A percentile compares a stretch with the other conserved stretches of the same genome.
phyloP scores from a whole-genome alignment of 1,140 invertebrate species.

The Anadara kagoshimensis region DNA sequence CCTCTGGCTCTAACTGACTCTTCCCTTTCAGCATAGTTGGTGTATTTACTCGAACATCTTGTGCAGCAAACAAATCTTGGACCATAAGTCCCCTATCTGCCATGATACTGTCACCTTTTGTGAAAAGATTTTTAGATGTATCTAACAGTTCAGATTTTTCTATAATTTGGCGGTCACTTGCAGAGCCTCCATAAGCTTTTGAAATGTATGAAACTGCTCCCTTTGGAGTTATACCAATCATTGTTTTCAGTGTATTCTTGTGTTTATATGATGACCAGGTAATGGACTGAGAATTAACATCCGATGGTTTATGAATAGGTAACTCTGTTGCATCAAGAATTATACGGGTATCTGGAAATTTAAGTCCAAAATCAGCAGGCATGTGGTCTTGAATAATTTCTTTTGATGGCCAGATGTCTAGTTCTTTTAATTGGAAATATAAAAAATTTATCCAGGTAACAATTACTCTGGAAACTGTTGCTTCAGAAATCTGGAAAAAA shows the following conservation, averaged over 20 bases:
- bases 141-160: conserved; percentile 31
- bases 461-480: conserved; percentile 11
- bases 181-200: conserved; percentile 20
- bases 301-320: conserved; percentile 37
- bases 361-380: conserved; percentile 35
- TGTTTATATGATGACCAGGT: conserved; percentile 8
- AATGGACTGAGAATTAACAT: conserved; percentile 1
- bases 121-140: conserved; percentile 18
- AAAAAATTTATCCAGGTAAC: conserved; percentile 36
- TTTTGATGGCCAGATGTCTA: conserved; percentile 34
- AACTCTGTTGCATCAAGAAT: conserved; percentile 46
- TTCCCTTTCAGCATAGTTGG: too few relatives aligned
- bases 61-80: too few relatives aligned
- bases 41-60: too few relatives aligned
- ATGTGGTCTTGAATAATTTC: conserved; percentile 24
- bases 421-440: conserved; percentile 29
- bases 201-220: conserved; percentile 5
- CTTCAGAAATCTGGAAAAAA: conserved; percentile 24
- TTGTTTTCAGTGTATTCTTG: conserved; percentile 5
- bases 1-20: too few relatives aligned
- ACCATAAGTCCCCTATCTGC: conserved; percentile 47
- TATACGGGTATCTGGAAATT: conserved; percentile 37
- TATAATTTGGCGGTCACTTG: conserved; percentile 40
- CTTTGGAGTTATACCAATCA: background rate
- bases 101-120: conserved; percentile 43